A percentile compares a stretch with the other conserved stretches of the same genome.
phyloP scores from a whole-genome alignment of 2,113 vertebrate species.

The Zosterops hypoxanthus region DNA sequence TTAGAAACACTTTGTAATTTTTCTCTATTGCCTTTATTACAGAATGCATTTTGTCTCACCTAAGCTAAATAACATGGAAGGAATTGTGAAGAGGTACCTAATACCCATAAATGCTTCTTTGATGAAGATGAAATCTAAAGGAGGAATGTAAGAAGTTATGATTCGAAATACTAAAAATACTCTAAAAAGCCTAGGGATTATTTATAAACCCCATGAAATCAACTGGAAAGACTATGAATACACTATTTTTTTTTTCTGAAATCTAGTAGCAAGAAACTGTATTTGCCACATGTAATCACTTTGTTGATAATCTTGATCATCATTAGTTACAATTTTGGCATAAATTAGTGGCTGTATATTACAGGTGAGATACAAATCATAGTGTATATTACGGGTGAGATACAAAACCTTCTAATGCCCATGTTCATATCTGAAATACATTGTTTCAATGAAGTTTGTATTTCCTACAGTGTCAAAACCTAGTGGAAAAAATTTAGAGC shows the following conservation, averaged over 20 bases:
- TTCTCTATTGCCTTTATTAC: background rate
- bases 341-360: background rate
- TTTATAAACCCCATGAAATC: background rate
- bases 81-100: background rate
- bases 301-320: background rate
- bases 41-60: background rate
- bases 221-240: background rate
- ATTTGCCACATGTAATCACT: background rate
- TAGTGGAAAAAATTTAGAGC: background rate
- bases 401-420: background rate
- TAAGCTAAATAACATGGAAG: background rate
- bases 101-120: background rate
- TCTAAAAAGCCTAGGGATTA: background rate
- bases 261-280: background rate
- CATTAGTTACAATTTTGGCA: background rate
- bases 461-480: background rate
- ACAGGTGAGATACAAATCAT: background rate
- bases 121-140: background rate
- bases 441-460: background rate
- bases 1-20: background rate
- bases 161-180: background rate
- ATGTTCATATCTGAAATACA: background rate
- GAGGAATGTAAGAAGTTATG: background rate
- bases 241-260: background rate
- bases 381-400: background rate